phyloP scores from a whole-genome alignment of 2,888 invertebrate species.

The Heterodera filipjevi region DNA sequence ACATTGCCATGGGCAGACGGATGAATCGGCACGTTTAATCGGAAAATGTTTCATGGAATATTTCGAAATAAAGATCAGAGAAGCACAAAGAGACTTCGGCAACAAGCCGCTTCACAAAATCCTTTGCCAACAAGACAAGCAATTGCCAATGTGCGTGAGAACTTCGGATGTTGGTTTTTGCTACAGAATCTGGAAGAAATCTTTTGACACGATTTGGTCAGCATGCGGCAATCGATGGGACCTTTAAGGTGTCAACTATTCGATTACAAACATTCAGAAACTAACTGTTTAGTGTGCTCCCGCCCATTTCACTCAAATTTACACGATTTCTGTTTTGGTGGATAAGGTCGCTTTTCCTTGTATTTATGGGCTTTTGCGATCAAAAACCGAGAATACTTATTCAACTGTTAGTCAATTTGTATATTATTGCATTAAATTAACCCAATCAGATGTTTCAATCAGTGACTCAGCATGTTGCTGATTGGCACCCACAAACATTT shows the following conservation, averaged over 20 bases:
- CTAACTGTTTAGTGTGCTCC: not conserved
- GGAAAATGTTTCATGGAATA: not conserved
- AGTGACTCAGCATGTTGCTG: not conserved
- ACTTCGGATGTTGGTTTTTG: slow-evolving; percentile 1
- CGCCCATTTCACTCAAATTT: not conserved
- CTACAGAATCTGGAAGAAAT: not conserved
- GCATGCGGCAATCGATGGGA: not conserved
- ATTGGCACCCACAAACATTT: not conserved
- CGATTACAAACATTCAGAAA: not conserved
- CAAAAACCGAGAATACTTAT: not conserved
- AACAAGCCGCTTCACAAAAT: not conserved
- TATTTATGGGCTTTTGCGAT: not conserved
- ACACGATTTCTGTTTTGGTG: not conserved
- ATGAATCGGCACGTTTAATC: not conserved
- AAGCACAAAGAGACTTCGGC: not conserved
- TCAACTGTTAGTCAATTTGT: not conserved
- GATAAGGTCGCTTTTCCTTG: not conserved
- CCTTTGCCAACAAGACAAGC: not conserved
- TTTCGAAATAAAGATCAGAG: not conserved
- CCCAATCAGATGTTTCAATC: not conserved
- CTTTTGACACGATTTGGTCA: not conserved
- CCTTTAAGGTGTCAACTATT: not conserved
- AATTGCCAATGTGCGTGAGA: not conserved
- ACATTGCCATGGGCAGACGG: not conserved
- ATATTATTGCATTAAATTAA: not conserved